Evolutionary conservation across 2,113 vertebrate genomes (phyloP), one percentile per base, ranked within the genome.

Genomic region (Xenopus laevis): DNA sequence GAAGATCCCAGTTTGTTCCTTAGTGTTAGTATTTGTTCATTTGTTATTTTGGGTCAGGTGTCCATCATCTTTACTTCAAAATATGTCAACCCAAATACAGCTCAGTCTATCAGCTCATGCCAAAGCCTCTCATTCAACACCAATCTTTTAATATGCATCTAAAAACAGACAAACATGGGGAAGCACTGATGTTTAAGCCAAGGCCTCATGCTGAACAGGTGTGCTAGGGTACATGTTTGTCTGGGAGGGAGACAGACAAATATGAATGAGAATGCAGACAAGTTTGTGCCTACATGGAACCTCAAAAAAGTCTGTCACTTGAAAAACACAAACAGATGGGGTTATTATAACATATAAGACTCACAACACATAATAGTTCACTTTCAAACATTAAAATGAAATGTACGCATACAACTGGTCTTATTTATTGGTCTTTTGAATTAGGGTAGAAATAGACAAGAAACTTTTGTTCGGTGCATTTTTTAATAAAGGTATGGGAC

Each of bases 61-160:
- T 55, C 17, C 53, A 55, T 55, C 53, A 17, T n/a, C 53, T 55
- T 55, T 9, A 55, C 7, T 16, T 4, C 15, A n/a, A 45, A 45
- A 46, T 65, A 3, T 33, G 63, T 46, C 7, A 40, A 46, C 9
- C n/a, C 40, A 45, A 65, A 65, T 9, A 20, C 40, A 65, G 11
- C 40, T 18, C 13, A 13, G 13, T 64, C 17, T 65, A 16, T 63
- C 17, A 46, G 16, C 9, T 44, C 9, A 13, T 17, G 23, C 30
- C 61, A 40, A 17, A 33, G 30, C 63, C 16, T 65, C 40, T 65
- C 63, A 18, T 46, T 46, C 27, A 65, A 46, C 63, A 65, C 16
- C 63, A 65, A 13, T 10, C 63, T 65, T 65, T 65, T 65, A 65
- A 65, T 44, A 65, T 44, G 45, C n/a, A 3, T 9, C 7, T 45